Evolutionary conservation across 2,113 vertebrate species (phyloP).

Genomic region (Gymnogyps californianus): DNA sequence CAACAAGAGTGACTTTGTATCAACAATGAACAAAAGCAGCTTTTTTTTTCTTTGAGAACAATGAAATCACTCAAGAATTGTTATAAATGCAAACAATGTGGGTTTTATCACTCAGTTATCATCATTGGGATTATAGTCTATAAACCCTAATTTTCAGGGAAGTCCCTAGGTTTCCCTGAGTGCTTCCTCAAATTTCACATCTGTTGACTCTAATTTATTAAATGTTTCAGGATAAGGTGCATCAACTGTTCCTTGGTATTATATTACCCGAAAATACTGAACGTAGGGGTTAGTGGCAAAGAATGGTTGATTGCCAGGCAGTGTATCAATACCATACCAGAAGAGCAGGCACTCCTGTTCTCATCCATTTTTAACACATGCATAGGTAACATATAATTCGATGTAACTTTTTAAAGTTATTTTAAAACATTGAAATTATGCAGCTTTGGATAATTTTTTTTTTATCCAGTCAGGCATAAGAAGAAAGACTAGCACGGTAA

Average conservation of each 20-base stretch:
- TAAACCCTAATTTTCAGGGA: conserved; percentile 63
- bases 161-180: conserved; percentile 60
- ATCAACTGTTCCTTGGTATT: not conserved
- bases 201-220: conserved; percentile 28
- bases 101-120: conserved; percentile 51
- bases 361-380: not conserved
- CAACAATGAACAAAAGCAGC: conserved; percentile 50
- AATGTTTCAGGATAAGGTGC: conserved; percentile 11
- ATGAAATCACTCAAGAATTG: conserved; percentile 52
- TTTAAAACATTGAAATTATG: not conserved
- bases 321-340: not conserved
- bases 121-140: conserved; percentile 49
- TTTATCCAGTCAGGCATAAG: not conserved
- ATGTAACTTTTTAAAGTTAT: not conserved
- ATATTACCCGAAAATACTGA: not conserved
- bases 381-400: not conserved
- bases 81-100: conserved; percentile 40
- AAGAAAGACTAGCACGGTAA: not conserved
- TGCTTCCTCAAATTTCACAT: conserved; percentile 40
- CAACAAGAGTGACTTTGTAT: conserved; percentile 45
- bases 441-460: not conserved
- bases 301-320: not conserved
- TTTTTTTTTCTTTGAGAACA: conserved; percentile 4
- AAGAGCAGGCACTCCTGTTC: not conserved
- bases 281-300: not conserved